Evolutionary conservation across 1,140 invertebrate species (phyloP), one percentile per base, ranked within the genome.

Genomic region (Drosophila burlai): DNA sequence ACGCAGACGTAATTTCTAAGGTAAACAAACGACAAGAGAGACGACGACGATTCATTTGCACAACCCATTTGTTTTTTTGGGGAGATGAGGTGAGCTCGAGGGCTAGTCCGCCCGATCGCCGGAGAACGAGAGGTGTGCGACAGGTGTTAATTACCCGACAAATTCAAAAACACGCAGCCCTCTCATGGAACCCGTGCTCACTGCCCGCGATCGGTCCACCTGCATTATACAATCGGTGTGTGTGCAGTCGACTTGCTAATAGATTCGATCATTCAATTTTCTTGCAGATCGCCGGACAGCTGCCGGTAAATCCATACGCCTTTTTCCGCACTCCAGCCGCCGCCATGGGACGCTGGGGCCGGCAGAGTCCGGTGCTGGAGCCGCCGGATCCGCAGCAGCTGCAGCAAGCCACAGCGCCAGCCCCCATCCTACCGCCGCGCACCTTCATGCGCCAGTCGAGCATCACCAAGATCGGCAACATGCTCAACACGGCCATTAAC

Each of bases 401-500:
- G 24, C 54, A 60, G 63, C 31, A 36, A 10, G 34, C 63, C 16
- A 71, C 87, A 42, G 76, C 76, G 38, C 76, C 83, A 6, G 77
- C 92, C 18, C 91, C 82, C 18, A 69, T 75, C 84, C 76, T 92
- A 6, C 91, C 94, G 92, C 65, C 94, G 80, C 83, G 94, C 84
- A 83, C 95, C 31, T 92, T 95, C 80, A 95, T 95, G 92, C 94
- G 95, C 62, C 95, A 96, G 90, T 95, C 95, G 57, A 95, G 95
- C 93, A 94, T 96, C 87, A 95, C 95, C 34, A 95, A 95, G 91
- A 94, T 96, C 66, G 95, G 95, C n/a, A 94, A 94, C 68, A 95
- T 95, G 94, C 94, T 95, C 63, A 95, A 95, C 81, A 95, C 95
- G 47, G 95, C 95, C 60, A 95, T 95, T 66, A 93, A 93, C 49